Conservation (phyloP, 2,888 invertebrate genomes). For the Yponomeuta plumbellus region DNA sequence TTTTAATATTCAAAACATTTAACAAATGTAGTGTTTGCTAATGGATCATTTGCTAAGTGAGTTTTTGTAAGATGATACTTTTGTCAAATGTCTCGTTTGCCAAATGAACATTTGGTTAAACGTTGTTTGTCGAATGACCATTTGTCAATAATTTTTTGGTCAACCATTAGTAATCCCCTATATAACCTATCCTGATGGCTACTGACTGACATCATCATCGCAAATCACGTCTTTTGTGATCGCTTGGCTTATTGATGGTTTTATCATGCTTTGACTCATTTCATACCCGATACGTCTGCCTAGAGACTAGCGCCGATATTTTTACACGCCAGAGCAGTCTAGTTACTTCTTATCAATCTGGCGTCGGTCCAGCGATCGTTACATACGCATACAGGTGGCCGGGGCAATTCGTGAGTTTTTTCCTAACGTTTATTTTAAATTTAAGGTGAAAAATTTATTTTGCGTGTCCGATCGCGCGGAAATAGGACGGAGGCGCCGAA, state of each 20-base stretch:
- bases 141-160: too few species aligned
- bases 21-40: too few species aligned
- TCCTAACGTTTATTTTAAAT: slow-evolving; percentile 46
- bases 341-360: slow-evolving; percentile 40
- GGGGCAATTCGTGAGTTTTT: slow-evolving; percentile 38
- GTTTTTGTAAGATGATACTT: too few species aligned
- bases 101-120: too few species aligned
- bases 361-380: slow-evolving; percentile 41
- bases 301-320: not conserved
- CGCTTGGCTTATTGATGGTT: not conserved
- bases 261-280: not conserved
- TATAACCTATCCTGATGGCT: too few species aligned
- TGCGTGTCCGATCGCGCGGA: slow-evolving; percentile 45
- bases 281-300: not conserved
- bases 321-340: not conserved
- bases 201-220: too few species aligned
- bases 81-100: too few species aligned
- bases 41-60: too few species aligned
- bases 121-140: too few species aligned
- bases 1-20: too few species aligned
- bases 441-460: slow-evolving; percentile 48
- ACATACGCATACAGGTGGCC: slow-evolving; percentile 44
- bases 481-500: slow-evolving; percentile 63
- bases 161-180: too few species aligned
- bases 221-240: not conserved